These are phyloP conservation scores for Entelurus aequoreus DNA, from an alignment of 2,113 vertebrate species.

Conservation along the genomic window DNA sequence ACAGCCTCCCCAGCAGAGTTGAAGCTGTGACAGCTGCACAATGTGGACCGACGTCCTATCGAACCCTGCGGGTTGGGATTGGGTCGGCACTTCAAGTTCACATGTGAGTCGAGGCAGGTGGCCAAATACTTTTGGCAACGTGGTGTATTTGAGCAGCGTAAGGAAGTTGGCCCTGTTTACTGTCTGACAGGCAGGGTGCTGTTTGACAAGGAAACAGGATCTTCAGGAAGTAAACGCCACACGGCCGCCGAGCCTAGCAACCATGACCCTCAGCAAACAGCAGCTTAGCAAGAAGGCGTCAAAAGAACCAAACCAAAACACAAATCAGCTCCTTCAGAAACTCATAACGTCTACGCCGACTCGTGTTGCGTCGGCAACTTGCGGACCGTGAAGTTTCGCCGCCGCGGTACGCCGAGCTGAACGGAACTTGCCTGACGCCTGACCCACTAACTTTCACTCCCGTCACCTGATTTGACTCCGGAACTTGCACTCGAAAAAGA, in stretches of 20 bases:
- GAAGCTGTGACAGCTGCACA: too few species aligned
- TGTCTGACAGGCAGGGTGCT: slow-evolving; percentile 17
- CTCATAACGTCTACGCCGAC: too few species aligned
- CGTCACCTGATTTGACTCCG: slow-evolving; percentile 74
- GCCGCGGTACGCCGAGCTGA: slow-evolving; percentile 57
- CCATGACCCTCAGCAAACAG: slow-evolving; percentile 17
- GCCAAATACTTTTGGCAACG: background rate
- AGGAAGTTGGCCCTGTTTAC: slow-evolving; percentile 13
- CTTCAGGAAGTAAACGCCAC: slow-evolving; percentile 20
- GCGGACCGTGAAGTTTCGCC: background rate
- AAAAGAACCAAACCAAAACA: background rate
- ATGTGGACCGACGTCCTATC: too few species aligned
- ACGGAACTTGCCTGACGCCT: slow-evolving; percentile 51
- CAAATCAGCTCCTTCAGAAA: too few species aligned
- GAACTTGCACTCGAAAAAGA: slow-evolving; percentile 54
- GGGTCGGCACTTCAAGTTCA: too few species aligned
- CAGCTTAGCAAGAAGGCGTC: slow-evolving; percentile 1
- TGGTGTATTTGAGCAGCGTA: slow-evolving; percentile 4
- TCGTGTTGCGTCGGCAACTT: too few species aligned
- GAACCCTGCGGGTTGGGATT: too few species aligned
- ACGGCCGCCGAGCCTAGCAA: slow-evolving; percentile 17
- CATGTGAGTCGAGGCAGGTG: too few species aligned
- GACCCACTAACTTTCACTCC: slow-evolving; percentile 75
- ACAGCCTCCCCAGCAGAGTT: too few species aligned
- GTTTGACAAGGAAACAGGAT: slow-evolving; percentile 28